A percentile compares a stretch with the other conserved stretches of the same genome.
Evolutionary conservation across 2,113 vertebrate species (phyloP).

Genomic region (Pteruthius melanotis): DNA sequence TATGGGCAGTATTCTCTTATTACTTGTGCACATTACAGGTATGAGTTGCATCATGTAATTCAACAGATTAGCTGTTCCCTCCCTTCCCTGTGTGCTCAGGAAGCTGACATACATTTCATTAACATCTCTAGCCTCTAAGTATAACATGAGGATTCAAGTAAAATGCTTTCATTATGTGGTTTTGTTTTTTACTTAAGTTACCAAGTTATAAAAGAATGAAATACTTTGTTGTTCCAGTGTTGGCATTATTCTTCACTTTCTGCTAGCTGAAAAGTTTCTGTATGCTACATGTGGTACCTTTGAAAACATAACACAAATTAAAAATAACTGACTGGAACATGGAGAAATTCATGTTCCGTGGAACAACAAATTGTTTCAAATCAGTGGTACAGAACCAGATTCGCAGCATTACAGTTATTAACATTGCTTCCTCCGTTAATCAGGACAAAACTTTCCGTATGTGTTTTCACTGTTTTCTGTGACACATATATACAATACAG

Average conservation of each 20-base stretch:
- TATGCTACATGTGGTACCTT: constrained; percentile 4
- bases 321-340: constrained; percentile 7
- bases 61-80: neutral
- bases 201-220: neutral
- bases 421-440: neutral
- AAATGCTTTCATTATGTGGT: neutral
- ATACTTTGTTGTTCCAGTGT: neutral
- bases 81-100: neutral
- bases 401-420: neutral
- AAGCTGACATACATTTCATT: neutral
- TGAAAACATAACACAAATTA: constrained; percentile 43
- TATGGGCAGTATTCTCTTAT: neutral
- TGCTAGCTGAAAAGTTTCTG: neutral
- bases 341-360: neutral
- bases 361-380: constrained; percentile 24
- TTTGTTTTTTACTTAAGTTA: neutral
- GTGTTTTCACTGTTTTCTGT: neutral
- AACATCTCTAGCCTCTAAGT: neutral
- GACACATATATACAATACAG: neutral
- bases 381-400: neutral
- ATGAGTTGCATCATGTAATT: neutral
- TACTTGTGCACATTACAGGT: neutral
- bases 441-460: neutral
- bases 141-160: neutral
- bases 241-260: neutral